Conservation (phyloP, 2,113 vertebrate species). For the Tursiops truncatus region DNA sequence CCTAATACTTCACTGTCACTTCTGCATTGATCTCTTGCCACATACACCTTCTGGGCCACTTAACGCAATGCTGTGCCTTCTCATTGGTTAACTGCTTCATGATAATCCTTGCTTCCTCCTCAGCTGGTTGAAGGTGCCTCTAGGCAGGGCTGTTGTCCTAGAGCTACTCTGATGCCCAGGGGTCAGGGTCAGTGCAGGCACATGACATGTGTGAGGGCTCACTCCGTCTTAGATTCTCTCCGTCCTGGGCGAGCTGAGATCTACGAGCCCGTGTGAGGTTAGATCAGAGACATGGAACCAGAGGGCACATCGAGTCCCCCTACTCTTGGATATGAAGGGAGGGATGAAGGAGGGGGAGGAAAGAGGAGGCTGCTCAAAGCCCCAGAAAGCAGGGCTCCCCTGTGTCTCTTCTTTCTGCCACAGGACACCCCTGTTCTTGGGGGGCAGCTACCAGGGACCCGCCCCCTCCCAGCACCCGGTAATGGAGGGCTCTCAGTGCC, state of each 20-base stretch:
- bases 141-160: background rate
- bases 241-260: background rate
- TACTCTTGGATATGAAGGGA: background rate
- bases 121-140: background rate
- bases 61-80: no score
- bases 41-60: background rate
- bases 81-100: background rate
- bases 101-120: background rate
- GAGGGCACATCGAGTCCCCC: background rate
- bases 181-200: background rate
- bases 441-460: background rate
- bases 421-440: background rate
- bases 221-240: background rate
- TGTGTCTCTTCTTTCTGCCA: background rate
- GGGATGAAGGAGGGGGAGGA: background rate
- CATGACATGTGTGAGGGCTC: accelerated
- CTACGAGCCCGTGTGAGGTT: background rate
- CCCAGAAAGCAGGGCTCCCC: background rate
- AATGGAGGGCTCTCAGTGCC: background rate
- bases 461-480: background rate
- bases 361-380: background rate
- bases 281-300: background rate
- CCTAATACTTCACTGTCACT: background rate
- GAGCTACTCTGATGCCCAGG: background rate
- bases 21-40: background rate